Evolutionary conservation across 2,797 vertebrate species (phyloP).

Genomic region (Mallotus villosus): DNA sequence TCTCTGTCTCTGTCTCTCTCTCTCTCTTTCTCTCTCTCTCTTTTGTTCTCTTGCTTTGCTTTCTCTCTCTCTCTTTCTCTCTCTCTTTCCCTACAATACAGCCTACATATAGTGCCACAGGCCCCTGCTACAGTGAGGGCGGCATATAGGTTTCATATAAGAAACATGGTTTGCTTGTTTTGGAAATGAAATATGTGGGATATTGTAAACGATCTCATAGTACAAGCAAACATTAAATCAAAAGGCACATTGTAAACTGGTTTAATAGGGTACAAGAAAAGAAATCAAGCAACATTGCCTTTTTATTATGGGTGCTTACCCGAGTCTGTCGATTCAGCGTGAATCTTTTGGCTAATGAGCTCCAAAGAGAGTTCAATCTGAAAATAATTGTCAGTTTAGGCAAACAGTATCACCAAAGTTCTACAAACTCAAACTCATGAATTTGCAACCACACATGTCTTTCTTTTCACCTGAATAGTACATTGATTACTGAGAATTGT

Average conservation of each 20-base stretch:
- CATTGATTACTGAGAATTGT: slow-evolving; percentile 55
- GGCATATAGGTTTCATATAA: slow-evolving; percentile 14
- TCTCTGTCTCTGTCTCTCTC: slow-evolving; percentile 16
- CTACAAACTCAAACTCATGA: slow-evolving; percentile 11
- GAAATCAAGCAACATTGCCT: no score
- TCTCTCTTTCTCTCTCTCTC: slow-evolving; percentile 30
- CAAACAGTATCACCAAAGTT: neutral
- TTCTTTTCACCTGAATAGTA: slow-evolving; percentile 43
- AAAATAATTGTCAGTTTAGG: neutral
- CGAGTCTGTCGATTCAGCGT: neutral
- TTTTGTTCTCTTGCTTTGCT: slow-evolving; percentile 37
- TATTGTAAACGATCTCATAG: slow-evolving; percentile 24
- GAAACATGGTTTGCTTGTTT: slow-evolving; percentile 22
- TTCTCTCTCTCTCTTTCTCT: neutral
- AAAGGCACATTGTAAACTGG: no score
- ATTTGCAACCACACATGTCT: slow-evolving; percentile 27
- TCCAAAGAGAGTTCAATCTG: neutral
- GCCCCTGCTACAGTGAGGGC: slow-evolving; percentile 2
- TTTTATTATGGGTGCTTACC: neutral
- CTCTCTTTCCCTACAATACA: neutral
- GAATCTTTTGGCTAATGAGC: neutral
- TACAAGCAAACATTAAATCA: no score
- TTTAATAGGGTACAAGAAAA: no score
- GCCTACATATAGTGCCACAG: slow-evolving; percentile 13
- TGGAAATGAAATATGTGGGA: neutral